phyloP scores from a whole-genome alignment of 2,797 vertebrate species.

The Pseudochaenichthys georgianus region DNA sequence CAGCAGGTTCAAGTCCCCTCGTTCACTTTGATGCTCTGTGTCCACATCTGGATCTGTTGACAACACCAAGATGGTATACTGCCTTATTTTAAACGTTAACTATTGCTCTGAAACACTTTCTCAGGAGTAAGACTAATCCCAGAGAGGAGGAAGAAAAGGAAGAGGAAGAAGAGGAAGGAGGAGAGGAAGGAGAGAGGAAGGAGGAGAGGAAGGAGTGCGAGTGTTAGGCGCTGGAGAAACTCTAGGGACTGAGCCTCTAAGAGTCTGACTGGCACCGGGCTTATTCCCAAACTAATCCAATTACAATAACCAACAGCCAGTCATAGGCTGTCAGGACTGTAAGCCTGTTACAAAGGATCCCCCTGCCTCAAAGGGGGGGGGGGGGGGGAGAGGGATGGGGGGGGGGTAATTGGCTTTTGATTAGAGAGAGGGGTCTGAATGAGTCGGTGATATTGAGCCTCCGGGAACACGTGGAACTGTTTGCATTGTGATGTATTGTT shows the following conservation, averaged over 20 bases:
- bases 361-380: slow-evolving; percentile 24
- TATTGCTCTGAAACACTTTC: neutral
- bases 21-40: too few relatives aligned
- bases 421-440: slow-evolving; percentile 23
- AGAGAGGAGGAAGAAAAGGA: neutral
- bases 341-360: slow-evolving; percentile 76
- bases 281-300: slow-evolving; percentile 76
- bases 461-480: neutral
- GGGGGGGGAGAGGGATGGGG: neutral
- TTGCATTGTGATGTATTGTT: neutral
- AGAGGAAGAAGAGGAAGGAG: neutral
- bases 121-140: neutral
- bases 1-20: too few relatives aligned
- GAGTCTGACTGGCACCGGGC: slow-evolving; percentile 70
- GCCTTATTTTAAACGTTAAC: too few relatives aligned
- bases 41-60: too few relatives aligned
- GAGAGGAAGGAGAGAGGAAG: neutral
- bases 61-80: too few relatives aligned
- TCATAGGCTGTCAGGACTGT: slow-evolving; percentile 70
- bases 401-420: slow-evolving; percentile 55
- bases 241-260: slow-evolving; percentile 67
- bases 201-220: slow-evolving; percentile 10
- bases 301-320: slow-evolving; percentile 74
- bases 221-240: slow-evolving; percentile 10
- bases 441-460: slow-evolving; percentile 15